A percentile compares a stretch with the other conserved stretches of the same genome.
phyloP scores from a whole-genome alignment of 2,113 vertebrate species.

The Scortum barcoo region DNA sequence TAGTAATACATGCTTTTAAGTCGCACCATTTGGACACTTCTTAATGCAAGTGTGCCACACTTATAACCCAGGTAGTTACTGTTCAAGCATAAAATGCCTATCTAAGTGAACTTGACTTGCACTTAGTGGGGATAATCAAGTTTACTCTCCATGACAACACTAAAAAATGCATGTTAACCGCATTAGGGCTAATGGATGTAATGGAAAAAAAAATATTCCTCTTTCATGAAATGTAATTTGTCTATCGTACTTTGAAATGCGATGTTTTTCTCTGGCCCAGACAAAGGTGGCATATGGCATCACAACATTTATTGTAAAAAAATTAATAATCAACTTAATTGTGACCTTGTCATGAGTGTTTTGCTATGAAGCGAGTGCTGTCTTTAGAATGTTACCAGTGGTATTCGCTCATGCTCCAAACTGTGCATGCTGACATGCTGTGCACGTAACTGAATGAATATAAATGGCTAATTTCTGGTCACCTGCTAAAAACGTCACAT shows the following conservation, averaged over 20 bases:
- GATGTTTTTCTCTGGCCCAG: neutral
- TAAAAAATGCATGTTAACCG: slow-evolving; percentile 64
- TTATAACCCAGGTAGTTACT: slow-evolving; percentile 56
- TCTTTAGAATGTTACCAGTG: neutral
- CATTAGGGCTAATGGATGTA: slow-evolving; percentile 60
- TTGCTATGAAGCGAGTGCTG: neutral
- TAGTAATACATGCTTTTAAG: slow-evolving; percentile 54
- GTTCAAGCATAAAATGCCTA: slow-evolving; percentile 56
- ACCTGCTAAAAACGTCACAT: neutral
- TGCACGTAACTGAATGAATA: neutral
- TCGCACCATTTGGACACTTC: slow-evolving; percentile 37
- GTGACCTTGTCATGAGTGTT: neutral
- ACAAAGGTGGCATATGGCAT: neutral
- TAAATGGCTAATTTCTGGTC: neutral
- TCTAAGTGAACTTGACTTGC: slow-evolving; percentile 64
- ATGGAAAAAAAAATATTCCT: slow-evolving; percentile 36
- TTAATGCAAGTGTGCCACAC: slow-evolving; percentile 51
- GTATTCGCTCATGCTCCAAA: neutral
- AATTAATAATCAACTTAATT: neutral
- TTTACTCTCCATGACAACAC: slow-evolving; percentile 52
- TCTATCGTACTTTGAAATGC: slow-evolving; percentile 11
- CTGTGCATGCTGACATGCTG: neutral
- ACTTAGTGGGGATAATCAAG: slow-evolving; percentile 67
- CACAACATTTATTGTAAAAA: slow-evolving; percentile 2
- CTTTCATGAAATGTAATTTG: slow-evolving; percentile 13